phyloP scores from a whole-genome alignment of 2,888 invertebrate species.

The Urechis unicinctus region DNA sequence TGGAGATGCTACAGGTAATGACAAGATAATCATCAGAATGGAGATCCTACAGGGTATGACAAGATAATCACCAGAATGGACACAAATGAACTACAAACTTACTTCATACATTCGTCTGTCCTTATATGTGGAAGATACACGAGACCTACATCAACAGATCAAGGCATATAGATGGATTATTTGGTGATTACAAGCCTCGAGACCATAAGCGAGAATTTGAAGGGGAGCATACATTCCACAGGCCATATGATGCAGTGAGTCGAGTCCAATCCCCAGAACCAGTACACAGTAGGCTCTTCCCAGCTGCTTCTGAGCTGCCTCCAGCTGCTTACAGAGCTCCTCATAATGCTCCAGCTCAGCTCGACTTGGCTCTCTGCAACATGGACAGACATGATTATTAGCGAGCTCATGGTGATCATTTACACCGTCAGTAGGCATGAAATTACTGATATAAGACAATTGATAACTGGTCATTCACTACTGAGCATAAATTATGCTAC shows the following conservation, averaged over 20 bases:
- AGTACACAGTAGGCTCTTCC: constrained; percentile 45
- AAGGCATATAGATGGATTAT: no score
- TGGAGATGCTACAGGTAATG: no score
- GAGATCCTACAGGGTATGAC: no score
- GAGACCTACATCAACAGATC: constrained; percentile 32
- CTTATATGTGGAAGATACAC: constrained; percentile 45
- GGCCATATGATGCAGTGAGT: constrained; percentile 46
- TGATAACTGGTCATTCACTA: background rate
- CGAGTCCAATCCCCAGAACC: constrained; percentile 45
- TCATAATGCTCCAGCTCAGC: constrained; percentile 38
- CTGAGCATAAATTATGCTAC: no score
- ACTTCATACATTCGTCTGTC: constrained; percentile 48
- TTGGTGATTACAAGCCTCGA: no score
- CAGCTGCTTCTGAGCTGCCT: constrained; percentile 39
- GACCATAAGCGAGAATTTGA: background rate
- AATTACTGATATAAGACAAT: no score
- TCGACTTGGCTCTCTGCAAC: constrained; percentile 38
- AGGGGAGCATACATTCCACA: constrained; percentile 32
- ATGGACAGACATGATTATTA: no score
- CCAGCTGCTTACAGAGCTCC: constrained; percentile 29
- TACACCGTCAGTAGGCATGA: no score
- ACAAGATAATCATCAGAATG: no score
- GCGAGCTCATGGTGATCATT: no score
- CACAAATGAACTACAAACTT: no score
- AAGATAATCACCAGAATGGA: no score